Evolutionary conservation across 1,140 invertebrate species (phyloP), one percentile per base, ranked within the genome.

Genomic region (Neomicropteryx cornuta): DNA sequence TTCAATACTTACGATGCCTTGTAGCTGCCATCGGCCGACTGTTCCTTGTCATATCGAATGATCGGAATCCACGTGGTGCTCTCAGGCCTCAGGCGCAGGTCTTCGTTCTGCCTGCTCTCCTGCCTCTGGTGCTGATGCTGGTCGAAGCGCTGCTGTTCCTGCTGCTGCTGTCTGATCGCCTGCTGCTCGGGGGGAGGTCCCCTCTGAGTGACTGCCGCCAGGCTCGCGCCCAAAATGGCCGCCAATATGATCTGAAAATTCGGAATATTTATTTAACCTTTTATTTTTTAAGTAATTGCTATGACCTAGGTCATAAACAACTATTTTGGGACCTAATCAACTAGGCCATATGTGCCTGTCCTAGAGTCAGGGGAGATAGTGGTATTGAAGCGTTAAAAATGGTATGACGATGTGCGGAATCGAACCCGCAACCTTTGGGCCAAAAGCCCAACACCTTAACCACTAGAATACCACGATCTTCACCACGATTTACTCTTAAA

Each of bases 21-120:
- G 53, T 85, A 86, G 49, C 79, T 83, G 46, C 83, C 83, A 55
- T 84, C 82, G 40, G 77, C 77, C 33, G 77, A 79, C 49, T 85
- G 82, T 53, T 84, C 79, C 49, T 85, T 85, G 45, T 84, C 81
- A 58, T 83, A 85, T 44, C 75, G 74, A 38, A 85, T 72, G 51
- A 86, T 86, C 14, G 83, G 83, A 45, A 86, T 82, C 45, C 70
- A 77, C 3, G 81, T 86, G 30, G 80, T 79, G 2, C 72, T 73
- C 24, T 71, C 63, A 3, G 2, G 46, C 31, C 3, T 44, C 43
- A 23, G 42, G 41, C 20, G 44, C 44, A 19, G 46, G 49, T 62
- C 57, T 11, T 62, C 52, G 20, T 57, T 36, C 8, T 41, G 51
- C 18, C 27, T 30, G n/a, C 18, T 23, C 24, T 42, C 40, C 27